These are phyloP conservation scores for Morus bassanus DNA, from an alignment of 2,797 vertebrate species.

Conservation along the genomic window DNA sequence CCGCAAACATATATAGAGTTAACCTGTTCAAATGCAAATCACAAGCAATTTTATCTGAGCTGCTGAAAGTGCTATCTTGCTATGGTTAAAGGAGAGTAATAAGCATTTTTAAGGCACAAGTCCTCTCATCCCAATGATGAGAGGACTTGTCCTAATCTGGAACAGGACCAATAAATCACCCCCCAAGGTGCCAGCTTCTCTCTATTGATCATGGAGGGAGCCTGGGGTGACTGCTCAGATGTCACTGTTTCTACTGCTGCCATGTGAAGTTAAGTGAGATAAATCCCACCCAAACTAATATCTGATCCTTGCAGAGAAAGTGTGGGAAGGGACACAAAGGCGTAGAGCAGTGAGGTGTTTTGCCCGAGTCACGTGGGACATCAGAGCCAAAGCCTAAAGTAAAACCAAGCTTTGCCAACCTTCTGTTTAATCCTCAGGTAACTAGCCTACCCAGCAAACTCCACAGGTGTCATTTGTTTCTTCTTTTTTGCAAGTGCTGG, in stretches of 20 bases:
- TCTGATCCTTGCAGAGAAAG: neutral
- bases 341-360: neutral
- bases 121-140: neutral
- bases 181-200: neutral
- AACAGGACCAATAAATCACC: neutral
- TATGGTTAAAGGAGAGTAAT: neutral
- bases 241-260: neutral
- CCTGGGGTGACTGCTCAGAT: neutral
- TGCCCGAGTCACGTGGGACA: neutral
- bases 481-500: neutral
- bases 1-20: neutral
- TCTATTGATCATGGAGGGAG: neutral
- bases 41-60: neutral
- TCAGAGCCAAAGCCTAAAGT: neutral
- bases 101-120: neutral
- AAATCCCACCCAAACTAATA: neutral
- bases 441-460: neutral
- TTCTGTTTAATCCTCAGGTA: neutral
- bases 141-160: neutral
- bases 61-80: neutral
- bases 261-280: neutral
- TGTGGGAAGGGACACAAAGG: neutral
- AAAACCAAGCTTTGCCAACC: neutral
- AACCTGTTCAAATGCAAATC: neutral
- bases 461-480: rapidly evolving